A percentile compares a stretch with the other conserved stretches of the same genome.
These are phyloP conservation scores for Otocyon megalotis DNA, from an alignment of 2,113 vertebrate genomes.

Conservation along the genomic window DNA sequence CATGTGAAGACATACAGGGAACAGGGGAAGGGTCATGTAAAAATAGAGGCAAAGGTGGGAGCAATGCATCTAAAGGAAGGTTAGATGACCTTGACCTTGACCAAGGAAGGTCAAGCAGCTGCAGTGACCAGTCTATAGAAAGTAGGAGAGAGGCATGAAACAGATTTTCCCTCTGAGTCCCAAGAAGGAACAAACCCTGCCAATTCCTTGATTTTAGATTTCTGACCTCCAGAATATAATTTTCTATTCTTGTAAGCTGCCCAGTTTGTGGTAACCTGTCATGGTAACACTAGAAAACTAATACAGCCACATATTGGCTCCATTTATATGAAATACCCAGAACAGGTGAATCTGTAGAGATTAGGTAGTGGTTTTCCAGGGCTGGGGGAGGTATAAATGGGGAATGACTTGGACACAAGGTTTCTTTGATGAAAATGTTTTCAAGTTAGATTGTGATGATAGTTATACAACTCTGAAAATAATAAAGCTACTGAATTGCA, in stretches of 20 bases:
- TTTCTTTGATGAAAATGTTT: conserved; percentile 34
- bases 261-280: neutral
- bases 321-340: neutral
- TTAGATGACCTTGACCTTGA: no score
- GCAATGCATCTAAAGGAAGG: neutral
- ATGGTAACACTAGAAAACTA: neutral
- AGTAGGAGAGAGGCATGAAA: neutral
- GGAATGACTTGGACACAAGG: neutral
- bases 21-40: neutral
- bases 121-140: neutral
- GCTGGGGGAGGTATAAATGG: no score
- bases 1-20: neutral
- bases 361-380: neutral
- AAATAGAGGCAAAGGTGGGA: neutral
- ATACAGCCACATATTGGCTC: neutral
- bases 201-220: neutral
- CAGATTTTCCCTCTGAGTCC: neutral
- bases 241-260: neutral
- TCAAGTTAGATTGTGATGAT: neutral
- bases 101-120: neutral
- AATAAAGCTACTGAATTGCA: neutral
- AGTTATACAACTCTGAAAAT: conserved; percentile 55
- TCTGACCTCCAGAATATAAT: neutral
- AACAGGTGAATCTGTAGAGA: neutral
- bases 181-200: neutral